Evolutionary conservation across 30 jellyfish, hydroid and myxozoan species (phyloP), one percentile per base, ranked within the genome.

Genomic region (Aurelia sp.): DNA sequence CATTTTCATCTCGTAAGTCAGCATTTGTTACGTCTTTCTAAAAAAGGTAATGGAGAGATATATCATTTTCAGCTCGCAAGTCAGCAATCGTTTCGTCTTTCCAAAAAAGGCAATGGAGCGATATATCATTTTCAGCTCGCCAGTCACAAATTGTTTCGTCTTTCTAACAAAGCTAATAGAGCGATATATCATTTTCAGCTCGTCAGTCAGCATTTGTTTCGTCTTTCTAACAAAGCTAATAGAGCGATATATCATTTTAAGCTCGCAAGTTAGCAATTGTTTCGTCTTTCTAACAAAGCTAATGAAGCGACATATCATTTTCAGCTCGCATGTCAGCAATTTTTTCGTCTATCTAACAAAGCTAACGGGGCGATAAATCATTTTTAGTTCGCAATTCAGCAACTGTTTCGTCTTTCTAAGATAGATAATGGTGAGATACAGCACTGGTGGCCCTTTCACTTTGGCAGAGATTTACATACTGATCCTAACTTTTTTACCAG

Each of bases 381-480:
- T 89, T 88, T 80, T 94, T 97, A 47, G 96, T 90, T 80, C 80
- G 79, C 20, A 94, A 64, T 73, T 94, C 99, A 1, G 86, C 13
- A 8, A 44, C 9, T 44, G 55, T 44, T 44, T 44, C 55, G 15
- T 41, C 59, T 12, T 19, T 20, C 21, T 13, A 22, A 13, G 53
- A 76, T 38, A 50, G 18, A 12, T 1, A 6, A 18, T 13, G 12
- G 27, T 4, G 10, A 27, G 10, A 18, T 33, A 16, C 6, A 10
- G 18, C 40, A 20, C 19, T 4, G 18, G 65, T 20, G 20, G 10
- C 18, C 38, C 84, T 16, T 53, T 8, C 47, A 59, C 11, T 52
- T n/a, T 40, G 27, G 8, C 57, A 15, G 20, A 0, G 22, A 35
- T 20, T 4, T 72, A 38, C 20, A 72, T 44, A 44, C 7, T 44